Percentiles rank a stretch among this genome's conserved stretches.
phyloP scores from a whole-genome alignment of 2,797 vertebrate genomes.

The Fistularia commersonii region DNA sequence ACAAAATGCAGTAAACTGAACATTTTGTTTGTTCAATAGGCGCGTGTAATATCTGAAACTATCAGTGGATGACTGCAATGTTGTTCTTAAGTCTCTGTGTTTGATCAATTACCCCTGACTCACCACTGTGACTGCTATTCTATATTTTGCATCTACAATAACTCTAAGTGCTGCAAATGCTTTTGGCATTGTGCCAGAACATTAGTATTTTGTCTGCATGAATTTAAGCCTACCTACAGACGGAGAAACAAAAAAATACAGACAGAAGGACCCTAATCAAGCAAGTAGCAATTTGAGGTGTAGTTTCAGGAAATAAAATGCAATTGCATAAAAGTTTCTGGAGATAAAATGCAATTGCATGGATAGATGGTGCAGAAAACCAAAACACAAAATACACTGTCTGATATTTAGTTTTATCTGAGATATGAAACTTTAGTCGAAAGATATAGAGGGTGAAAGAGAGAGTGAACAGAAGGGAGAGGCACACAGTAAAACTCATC shows the following conservation, averaged over 20 bases:
- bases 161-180: background rate
- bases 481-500: slow-evolving; percentile 58
- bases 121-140: slow-evolving; percentile 4
- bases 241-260: too few species aligned
- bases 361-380: background rate
- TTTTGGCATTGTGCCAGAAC: too few species aligned
- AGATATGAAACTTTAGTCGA: slow-evolving; percentile 28
- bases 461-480: slow-evolving; percentile 29
- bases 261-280: too few species aligned
- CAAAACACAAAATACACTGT: slow-evolving; percentile 1
- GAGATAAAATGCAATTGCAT: too few species aligned
- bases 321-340: too few species aligned
- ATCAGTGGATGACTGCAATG: too few species aligned
- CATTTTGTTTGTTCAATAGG: too few species aligned
- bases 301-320: background rate
- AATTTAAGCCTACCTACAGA: too few species aligned
- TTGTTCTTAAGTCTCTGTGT: too few species aligned
- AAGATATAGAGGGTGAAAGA: slow-evolving; percentile 22
- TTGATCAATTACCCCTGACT: slow-evolving; percentile 1
- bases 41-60: too few species aligned
- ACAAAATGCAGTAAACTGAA: too few species aligned
- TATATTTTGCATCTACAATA: slow-evolving; percentile 12
- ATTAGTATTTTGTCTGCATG: too few species aligned
- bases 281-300: background rate
- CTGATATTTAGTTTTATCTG: slow-evolving; percentile 25